Percentiles rank a stretch among this genome's conserved stretches.
Evolutionary conservation across 2,797 vertebrate species (phyloP).

Genomic region (Rhynchotus rufescens): DNA sequence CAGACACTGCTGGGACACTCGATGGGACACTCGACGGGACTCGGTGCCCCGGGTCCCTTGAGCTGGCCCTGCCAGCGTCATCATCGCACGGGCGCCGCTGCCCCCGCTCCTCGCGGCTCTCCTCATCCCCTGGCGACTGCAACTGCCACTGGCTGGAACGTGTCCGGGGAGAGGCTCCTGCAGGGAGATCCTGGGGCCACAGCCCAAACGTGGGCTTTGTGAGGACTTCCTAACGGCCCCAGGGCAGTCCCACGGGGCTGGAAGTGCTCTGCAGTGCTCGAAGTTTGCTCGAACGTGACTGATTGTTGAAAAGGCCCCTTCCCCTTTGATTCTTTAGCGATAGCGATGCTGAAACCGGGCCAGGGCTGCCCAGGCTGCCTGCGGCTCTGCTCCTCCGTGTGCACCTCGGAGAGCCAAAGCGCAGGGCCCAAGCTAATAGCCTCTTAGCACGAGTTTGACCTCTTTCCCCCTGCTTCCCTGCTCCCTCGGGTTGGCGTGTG

Average conservation of each 20-base stretch:
- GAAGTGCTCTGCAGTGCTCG: no score
- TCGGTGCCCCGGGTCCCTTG: not conserved
- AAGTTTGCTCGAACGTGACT: rapidly evolving
- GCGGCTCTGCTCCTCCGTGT: rapidly evolving
- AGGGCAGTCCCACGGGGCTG: no score
- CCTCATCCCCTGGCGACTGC: no score
- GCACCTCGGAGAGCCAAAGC: not conserved
- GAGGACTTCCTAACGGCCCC: no score
- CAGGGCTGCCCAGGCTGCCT: not conserved
- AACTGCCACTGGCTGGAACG: no score
- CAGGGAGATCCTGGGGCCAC: no score
- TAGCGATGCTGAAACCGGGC: rapidly evolving
- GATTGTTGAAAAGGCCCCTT: rapidly evolving
- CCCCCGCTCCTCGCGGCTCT: no score
- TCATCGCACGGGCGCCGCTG: no score
- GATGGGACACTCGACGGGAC: rapidly evolving
- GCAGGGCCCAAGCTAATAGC: not conserved
- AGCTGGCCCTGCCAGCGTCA: no score
- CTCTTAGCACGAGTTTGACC: not conserved
- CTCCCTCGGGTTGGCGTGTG: not conserved
- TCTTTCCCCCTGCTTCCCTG: not conserved
- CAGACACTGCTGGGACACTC: rapidly evolving
- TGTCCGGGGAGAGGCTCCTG: no score
- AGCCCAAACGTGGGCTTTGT: no score
- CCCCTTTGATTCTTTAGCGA: rapidly evolving